A percentile compares a stretch with the other conserved stretches of the same genome.
phyloP scores from a whole-genome alignment of 2,113 vertebrate species.

The Polypterus bichir region DNA sequence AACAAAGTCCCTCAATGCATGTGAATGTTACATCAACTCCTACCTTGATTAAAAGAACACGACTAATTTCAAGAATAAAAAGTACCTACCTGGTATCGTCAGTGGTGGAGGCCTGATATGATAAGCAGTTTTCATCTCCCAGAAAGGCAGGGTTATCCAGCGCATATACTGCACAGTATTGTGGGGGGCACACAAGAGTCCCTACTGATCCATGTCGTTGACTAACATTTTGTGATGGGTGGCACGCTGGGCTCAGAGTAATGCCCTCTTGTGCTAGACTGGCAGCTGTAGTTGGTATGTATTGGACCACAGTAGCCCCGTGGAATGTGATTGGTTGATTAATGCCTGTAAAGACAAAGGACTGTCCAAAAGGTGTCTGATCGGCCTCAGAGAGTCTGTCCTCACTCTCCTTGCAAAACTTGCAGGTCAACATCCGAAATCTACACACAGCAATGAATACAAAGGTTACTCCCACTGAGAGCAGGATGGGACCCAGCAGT shows the following conservation, averaged over 20 bases:
- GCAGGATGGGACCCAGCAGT: slow-evolving; percentile 64
- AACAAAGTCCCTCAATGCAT: too few relatives aligned
- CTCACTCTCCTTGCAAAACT: slow-evolving; percentile 40
- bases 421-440: slow-evolving; percentile 55
- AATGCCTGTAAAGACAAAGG: slow-evolving; percentile 56
- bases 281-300: slow-evolving; percentile 44
- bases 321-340: slow-evolving; percentile 62
- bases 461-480: slow-evolving; percentile 62
- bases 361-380: slow-evolving; percentile 33
- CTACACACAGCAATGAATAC: slow-evolving; percentile 62
- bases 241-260: slow-evolving; percentile 12
- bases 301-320: slow-evolving; percentile 47
- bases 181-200: slow-evolving; percentile 24
- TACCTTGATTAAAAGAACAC: too few relatives aligned
- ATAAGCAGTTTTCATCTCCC: slow-evolving; percentile 22
- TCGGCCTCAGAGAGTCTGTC: slow-evolving; percentile 31
- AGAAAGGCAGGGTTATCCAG: slow-evolving; percentile 43
- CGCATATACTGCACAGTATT: slow-evolving; percentile 41
- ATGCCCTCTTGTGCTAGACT: slow-evolving; percentile 34
- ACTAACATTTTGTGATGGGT: slow-evolving; percentile 24
- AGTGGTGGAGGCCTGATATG: slow-evolving; percentile 11
- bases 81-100: slow-evolving; percentile 37
- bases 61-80: too few relatives aligned
- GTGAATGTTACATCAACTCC: too few relatives aligned
- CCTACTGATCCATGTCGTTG: slow-evolving; percentile 13